Evolutionary conservation across 2,888 invertebrate genomes (phyloP).

Genomic region (Papilio gigon): DNA sequence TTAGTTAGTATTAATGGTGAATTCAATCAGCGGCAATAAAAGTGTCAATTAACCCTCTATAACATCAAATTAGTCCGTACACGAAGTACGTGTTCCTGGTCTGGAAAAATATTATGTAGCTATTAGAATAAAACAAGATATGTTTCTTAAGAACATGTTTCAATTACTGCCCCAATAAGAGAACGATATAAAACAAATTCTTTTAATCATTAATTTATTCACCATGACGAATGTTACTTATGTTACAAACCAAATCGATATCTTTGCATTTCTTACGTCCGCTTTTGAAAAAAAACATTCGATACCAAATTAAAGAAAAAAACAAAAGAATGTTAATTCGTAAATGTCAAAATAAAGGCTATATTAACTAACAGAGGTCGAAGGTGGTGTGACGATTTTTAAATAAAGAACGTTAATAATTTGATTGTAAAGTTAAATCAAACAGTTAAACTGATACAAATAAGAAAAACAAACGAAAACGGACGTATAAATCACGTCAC

Average conservation of each 20-base stretch:
- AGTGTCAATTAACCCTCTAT: too few species aligned
- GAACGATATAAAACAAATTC: not conserved
- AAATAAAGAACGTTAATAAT: not conserved
- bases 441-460: not conserved
- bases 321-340: not conserved
- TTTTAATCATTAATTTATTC: not conserved
- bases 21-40: too few species aligned
- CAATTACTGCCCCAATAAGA: too few species aligned
- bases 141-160: too few species aligned
- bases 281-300: not conserved
- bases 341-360: conserved; percentile 1
- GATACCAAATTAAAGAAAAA: not conserved
- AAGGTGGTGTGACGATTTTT: not conserved
- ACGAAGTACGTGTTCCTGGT: too few species aligned
- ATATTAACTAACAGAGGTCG: not conserved
- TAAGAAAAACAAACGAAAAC: not conserved
- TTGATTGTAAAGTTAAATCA: not conserved
- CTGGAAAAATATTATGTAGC: too few species aligned
- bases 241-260: not conserved
- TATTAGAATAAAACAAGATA: too few species aligned
- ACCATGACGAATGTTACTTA: not conserved
- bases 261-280: not conserved
- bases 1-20: too few species aligned
- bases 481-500: not conserved
- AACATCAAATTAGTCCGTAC: too few species aligned